A percentile compares a stretch with the other conserved stretches of the same genome.
These are phyloP conservation scores for Bubo scandiacus DNA, from an alignment of 2,113 vertebrate species.

Conservation along the genomic window DNA sequence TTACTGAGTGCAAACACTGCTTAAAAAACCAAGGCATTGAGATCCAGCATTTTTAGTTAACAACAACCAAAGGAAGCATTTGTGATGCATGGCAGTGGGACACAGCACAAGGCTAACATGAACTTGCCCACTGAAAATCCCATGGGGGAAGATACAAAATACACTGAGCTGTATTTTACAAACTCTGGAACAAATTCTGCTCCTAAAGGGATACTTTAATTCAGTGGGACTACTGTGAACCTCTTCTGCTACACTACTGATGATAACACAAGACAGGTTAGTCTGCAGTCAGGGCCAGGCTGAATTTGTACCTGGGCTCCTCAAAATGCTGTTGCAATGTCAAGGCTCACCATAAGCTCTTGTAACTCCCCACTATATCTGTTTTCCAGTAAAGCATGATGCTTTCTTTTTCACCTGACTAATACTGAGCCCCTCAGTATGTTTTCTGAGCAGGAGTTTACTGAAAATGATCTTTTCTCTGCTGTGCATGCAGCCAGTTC, in stretches of 20 bases:
- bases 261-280: background rate
- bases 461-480: constrained; percentile 21
- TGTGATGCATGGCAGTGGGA: accelerated
- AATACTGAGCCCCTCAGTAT: background rate
- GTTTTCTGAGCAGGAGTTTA: background rate
- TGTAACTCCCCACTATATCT: background rate
- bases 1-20: background rate
- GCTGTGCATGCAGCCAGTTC: background rate
- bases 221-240: background rate
- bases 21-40: background rate
- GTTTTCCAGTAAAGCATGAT: background rate
- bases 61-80: background rate
- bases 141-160: accelerated
- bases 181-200: background rate
- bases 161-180: background rate
- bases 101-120: accelerated
- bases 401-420: background rate
- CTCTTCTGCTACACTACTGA: background rate
- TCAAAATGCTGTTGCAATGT: background rate
- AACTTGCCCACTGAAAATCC: background rate
- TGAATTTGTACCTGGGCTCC: background rate
- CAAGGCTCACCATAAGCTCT: background rate
- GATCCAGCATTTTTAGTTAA: background rate
- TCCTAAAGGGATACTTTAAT: background rate
- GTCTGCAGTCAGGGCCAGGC: background rate